Conservation (phyloP, 2,113 vertebrate species). For the Platysternon megacephalum region DNA sequence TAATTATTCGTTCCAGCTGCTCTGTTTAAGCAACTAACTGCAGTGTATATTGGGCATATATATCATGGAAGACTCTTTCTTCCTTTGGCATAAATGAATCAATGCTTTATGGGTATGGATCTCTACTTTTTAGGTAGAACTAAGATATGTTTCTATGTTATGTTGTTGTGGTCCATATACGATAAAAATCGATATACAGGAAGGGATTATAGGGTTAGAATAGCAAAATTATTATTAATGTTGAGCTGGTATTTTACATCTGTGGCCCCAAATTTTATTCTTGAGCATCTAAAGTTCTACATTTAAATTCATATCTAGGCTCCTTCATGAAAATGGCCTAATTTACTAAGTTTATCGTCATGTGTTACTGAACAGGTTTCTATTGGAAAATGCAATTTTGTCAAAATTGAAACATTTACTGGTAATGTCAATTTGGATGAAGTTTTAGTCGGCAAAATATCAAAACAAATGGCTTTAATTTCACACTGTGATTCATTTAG, state of each 20-base stretch:
- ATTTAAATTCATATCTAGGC: neutral
- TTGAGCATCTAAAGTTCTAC: neutral
- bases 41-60: neutral
- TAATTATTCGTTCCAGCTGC: conserved; percentile 19
- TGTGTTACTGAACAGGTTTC: neutral
- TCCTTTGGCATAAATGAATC: neutral
- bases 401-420: neutral
- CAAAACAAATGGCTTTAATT: neutral
- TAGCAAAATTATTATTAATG: neutral
- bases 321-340: neutral
- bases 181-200: neutral
- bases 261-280: accelerated
- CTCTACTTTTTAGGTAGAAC: neutral
- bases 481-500: neutral
- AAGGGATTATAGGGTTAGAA: neutral
- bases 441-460: neutral
- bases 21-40: neutral
- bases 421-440: neutral
- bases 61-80: neutral
- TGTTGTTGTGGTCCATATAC: neutral
- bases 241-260: neutral
- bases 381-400: neutral
- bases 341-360: neutral
- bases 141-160: neutral
- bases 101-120: neutral